Percentiles rank a stretch among this genome's conserved stretches.
phyloP scores from a whole-genome alignment of 2,113 vertebrate genomes.

The Hoplias malabaricus region DNA sequence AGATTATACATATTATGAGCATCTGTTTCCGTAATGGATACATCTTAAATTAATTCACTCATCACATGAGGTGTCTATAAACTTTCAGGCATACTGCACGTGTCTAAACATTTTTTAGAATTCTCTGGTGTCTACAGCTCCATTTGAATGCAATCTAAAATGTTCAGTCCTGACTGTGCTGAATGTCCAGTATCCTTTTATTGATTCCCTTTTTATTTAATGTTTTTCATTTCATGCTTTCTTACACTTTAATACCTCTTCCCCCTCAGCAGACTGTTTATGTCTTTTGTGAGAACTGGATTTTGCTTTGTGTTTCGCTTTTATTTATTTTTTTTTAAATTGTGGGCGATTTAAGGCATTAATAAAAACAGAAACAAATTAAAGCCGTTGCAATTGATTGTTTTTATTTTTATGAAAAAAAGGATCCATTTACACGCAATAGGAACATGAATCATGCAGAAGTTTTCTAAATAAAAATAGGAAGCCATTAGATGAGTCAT shows the following conservation, averaged over 20 bases:
- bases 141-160: no score
- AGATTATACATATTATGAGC: no score
- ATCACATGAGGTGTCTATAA: no score
- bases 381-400: slow-evolving; percentile 2
- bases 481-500: slow-evolving; percentile 34
- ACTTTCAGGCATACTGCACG: no score
- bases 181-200: background rate
- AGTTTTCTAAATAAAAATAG: slow-evolving; percentile 12
- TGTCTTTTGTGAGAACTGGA: background rate
- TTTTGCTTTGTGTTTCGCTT: no score
- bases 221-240: slow-evolving; percentile 40
- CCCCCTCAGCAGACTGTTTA: background rate
- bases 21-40: no score
- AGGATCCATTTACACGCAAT: slow-evolving; percentile 28
- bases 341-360: slow-evolving; percentile 32
- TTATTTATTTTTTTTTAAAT: background rate
- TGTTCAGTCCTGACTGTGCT: background rate
- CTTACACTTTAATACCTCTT: slow-evolving; percentile 8
- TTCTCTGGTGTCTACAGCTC: no score
- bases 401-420: slow-evolving; percentile 19
- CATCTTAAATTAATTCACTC: no score
- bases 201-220: slow-evolving; percentile 38
- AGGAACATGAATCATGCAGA: slow-evolving; percentile 32
- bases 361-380: slow-evolving; percentile 20
- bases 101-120: no score